Evolutionary conservation across 2,888 invertebrate species (phyloP), one percentile per base, ranked within the genome.

Genomic region (Archaeoteleia sp.): DNA sequence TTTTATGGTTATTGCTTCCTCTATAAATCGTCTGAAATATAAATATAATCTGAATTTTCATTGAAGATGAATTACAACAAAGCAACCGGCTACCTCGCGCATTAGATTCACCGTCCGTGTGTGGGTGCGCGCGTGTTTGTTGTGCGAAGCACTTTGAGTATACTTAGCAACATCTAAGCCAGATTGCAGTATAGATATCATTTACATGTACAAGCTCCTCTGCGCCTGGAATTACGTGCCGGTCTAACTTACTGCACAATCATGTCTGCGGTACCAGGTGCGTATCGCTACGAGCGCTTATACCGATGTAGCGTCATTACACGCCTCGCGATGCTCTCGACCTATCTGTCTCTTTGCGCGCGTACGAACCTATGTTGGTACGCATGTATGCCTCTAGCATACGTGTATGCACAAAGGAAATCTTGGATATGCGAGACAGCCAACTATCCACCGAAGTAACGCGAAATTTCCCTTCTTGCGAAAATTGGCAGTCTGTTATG

Each of bases 131-230:
- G 5, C 2, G 20, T 4, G 5, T 20, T 20, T 5, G 20, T 20
- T 20, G 20, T 20, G 9, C 12, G 8, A 9, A 7, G 12, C 32
- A 32, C 32, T 10, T 10, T 7, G 32, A 10, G 12, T 12, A 32
- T 32, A 32, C 32, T 9, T 32, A 32, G 12, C 32, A 32, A 10
- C 32, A 12, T 10, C 32, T 7, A 32, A 32, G 32, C 32, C 32
- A 32, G 32, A 32, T 9, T 32, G 32, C 12, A 10, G 12, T 9
- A 12, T 25, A 62, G 67, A 68, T 71, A 71, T 67, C 65, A 57
- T 67, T 68, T 58, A 60, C 71, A 58, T 49, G 45, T 30, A 30
- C 15, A 45, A 14, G 43, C 25, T 29, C 30, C 14, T 45, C 14
- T 27, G 13, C 27, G 10, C 27, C 30, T 9, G 27, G 43, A 29